These are phyloP conservation scores for Gallinago paraguaiae DNA, from an alignment of 2,113 vertebrate species.

Conservation along the genomic window DNA sequence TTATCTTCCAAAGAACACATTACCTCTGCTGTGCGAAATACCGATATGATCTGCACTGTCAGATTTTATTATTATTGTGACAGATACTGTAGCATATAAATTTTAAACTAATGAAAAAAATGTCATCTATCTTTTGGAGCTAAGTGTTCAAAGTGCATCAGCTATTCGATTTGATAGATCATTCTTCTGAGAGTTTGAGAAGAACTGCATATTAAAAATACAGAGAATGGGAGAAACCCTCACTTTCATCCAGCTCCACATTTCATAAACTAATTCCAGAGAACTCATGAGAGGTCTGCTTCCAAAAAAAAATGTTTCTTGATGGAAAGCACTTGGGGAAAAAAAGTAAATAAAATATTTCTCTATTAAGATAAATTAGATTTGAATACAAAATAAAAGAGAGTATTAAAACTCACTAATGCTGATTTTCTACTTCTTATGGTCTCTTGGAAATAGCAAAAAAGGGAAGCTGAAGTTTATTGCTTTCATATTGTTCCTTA, in stretches of 20 bases:
- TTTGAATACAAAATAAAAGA: background rate
- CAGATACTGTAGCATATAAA: slow-evolving; percentile 74
- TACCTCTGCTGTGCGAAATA: slow-evolving; percentile 64
- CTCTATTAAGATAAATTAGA: background rate
- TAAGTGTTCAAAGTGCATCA: slow-evolving; percentile 74
- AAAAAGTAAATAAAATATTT: background rate
- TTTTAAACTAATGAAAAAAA: slow-evolving; percentile 80
- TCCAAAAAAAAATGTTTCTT: slow-evolving; percentile 29
- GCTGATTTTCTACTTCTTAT: background rate
- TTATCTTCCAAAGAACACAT: slow-evolving; percentile 71
- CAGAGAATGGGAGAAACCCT: slow-evolving; percentile 31
- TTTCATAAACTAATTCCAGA: slow-evolving; percentile 65
- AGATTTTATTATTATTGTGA: slow-evolving; percentile 81
- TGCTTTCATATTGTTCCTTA: background rate
- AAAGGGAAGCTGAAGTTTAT: background rate
- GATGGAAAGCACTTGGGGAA: background rate
- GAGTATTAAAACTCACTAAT: background rate
- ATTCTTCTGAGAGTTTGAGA: slow-evolving; percentile 65
- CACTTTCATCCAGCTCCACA: slow-evolving; percentile 36
- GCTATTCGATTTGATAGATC: slow-evolving; percentile 70
- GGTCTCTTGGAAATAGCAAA: background rate
- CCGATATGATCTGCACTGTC: slow-evolving; percentile 75
- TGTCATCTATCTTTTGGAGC: slow-evolving; percentile 74
- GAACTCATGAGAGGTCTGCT: slow-evolving; percentile 22
- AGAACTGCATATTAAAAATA: slow-evolving; percentile 69